Evolutionary conservation across 2,113 vertebrate species (phyloP).

Genomic region (Danionella cerebrum): DNA sequence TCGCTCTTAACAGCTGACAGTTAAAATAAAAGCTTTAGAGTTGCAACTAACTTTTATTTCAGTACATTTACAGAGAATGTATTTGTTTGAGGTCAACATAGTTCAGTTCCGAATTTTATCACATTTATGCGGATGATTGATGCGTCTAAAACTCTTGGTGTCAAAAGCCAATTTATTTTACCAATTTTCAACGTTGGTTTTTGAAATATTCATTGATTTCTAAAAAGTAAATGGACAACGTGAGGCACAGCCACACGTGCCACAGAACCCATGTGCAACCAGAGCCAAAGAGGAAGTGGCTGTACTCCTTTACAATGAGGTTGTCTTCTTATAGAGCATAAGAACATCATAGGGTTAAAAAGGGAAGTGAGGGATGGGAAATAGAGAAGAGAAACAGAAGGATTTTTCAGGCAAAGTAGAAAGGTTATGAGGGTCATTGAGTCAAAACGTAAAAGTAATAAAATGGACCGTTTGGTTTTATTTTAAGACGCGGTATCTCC

Average conservation of each 20-base stretch:
- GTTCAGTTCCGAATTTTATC: too few species aligned
- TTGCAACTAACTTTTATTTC: too few species aligned
- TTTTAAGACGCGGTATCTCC: not conserved
- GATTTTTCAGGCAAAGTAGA: not conserved
- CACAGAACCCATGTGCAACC: not conserved
- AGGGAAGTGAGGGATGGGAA: constrained; percentile 19
- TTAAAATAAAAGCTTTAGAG: too few species aligned
- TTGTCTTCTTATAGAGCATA: not conserved
- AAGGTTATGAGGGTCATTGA: not conserved
- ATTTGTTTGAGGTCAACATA: too few species aligned
- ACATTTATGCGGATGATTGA: not conserved
- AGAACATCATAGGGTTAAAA: constrained; percentile 15
- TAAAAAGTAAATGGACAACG: not conserved
- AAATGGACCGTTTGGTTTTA: not conserved
- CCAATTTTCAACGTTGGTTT: too few species aligned
- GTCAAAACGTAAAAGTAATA: not conserved
- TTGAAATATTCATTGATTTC: not conserved
- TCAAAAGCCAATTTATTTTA: too few species aligned
- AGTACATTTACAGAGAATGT: too few species aligned
- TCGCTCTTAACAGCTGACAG: too few species aligned
- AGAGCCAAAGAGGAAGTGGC: constrained; percentile 9
- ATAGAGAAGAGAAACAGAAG: constrained; percentile 12
- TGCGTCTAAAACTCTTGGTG: too few species aligned
- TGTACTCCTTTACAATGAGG: not conserved
- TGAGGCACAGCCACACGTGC: constrained; percentile 8